These are phyloP conservation scores for Synergus laeviventris DNA, from an alignment of 2,888 invertebrate genomes.

Conservation along the genomic window DNA sequence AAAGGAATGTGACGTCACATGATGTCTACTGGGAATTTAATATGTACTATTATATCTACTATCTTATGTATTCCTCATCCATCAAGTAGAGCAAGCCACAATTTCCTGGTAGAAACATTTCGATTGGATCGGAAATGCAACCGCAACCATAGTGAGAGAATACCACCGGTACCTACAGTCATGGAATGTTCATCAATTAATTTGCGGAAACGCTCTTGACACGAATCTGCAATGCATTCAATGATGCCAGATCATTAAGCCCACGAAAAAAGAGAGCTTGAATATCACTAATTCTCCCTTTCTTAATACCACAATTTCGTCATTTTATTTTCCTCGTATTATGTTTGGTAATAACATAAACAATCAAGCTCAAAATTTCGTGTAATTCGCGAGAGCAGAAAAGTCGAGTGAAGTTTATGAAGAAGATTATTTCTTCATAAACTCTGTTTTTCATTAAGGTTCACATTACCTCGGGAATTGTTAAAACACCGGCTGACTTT, in stretches of 20 bases:
- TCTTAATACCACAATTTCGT: background rate
- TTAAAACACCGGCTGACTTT: background rate
- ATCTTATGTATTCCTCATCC: conserved; percentile 31
- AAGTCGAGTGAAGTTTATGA: background rate
- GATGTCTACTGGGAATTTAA: conserved; percentile 30
- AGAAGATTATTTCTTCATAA: conserved; percentile 15
- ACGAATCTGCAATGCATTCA: conserved; percentile 24
- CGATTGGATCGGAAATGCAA: conserved; percentile 35
- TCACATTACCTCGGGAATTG: background rate
- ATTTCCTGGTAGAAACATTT: conserved; percentile 30
- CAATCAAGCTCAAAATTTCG: background rate
- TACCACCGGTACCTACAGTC: conserved; percentile 21
- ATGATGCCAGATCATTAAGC: conserved; percentile 27
- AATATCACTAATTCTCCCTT: too few relatives aligned
- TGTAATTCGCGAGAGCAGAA: background rate
- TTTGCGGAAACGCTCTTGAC: conserved; percentile 31
- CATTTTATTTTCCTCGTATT: background rate
- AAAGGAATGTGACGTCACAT: conserved; percentile 12
- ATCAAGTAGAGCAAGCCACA: conserved; percentile 27
- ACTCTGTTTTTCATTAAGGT: background rate
- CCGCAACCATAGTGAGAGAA: conserved; percentile 32
- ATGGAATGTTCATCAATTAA: conserved; percentile 40
- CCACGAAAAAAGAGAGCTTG: background rate
- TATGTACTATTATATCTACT: conserved; percentile 26
- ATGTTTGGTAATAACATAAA: background rate